Evolutionary conservation across 2,797 vertebrate species (phyloP).

Genomic region (Spinibarbus caldwelli): DNA sequence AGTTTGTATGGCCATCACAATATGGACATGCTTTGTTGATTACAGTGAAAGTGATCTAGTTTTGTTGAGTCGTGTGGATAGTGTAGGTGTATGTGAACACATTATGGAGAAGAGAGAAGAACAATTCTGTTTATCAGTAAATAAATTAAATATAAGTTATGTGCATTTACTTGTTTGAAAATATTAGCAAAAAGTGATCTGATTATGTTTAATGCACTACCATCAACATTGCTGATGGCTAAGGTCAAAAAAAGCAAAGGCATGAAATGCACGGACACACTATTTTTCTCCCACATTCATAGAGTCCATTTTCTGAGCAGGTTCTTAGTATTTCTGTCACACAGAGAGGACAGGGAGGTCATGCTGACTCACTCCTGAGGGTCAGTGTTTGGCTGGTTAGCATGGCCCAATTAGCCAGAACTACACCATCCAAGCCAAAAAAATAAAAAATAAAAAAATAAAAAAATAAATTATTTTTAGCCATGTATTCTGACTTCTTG

Average conservation of each 20-base stretch:
- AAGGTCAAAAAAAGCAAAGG: neutral
- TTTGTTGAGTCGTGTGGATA: constrained; percentile 10
- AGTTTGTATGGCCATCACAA: neutral
- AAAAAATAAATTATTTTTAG: neutral
- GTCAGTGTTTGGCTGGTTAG: constrained; percentile 3
- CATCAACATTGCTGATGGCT: neutral
- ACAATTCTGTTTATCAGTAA: constrained; percentile 2
- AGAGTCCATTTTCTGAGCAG: neutral
- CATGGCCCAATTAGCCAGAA: constrained; percentile 14
- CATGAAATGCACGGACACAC: neutral
- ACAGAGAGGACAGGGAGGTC: constrained; percentile 12
- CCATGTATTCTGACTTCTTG: neutral
- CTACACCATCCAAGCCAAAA: neutral
- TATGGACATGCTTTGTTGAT: constrained; percentile 8
- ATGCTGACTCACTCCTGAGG: constrained; percentile 13
- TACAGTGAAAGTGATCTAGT: neutral
- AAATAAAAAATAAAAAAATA: no score
- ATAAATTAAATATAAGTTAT: neutral
- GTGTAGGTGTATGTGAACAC: constrained; percentile 29
- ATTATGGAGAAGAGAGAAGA: constrained; percentile 14
- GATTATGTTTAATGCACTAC: neutral
- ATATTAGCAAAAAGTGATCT: neutral
- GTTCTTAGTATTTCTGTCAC: constrained; percentile 25
- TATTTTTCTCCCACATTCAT: neutral
- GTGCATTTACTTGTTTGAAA: neutral